These are phyloP conservation scores for Bathynomus jamesi DNA, from an alignment of 1,140 invertebrate genomes.

Conservation along the genomic window DNA sequence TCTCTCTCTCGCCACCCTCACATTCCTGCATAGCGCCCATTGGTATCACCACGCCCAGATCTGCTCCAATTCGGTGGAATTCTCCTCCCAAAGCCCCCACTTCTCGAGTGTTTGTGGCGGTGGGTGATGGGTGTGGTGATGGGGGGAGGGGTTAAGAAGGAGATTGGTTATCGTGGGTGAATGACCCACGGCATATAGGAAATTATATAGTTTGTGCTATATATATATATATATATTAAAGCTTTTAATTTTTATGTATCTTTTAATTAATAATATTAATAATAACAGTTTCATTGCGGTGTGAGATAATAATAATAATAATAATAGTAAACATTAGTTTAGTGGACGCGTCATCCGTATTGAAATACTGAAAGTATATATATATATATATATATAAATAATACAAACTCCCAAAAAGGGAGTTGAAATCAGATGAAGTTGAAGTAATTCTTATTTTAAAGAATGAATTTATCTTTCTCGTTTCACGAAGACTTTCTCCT, in stretches of 20 bases:
- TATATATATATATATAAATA: slow-evolving; percentile 7
- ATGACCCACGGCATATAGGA: slow-evolving; percentile 1
- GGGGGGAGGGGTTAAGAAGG: not conserved
- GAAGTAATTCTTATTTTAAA: too few species aligned
- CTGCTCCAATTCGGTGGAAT: not conserved
- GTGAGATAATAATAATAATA: too few species aligned
- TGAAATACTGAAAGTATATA: too few species aligned
- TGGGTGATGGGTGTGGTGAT: not conserved
- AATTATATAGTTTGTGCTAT: slow-evolving; percentile 5
- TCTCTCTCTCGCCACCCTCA: too few species aligned
- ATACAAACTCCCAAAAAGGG: not conserved
- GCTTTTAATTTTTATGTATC: not conserved
- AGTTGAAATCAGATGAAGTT: not conserved
- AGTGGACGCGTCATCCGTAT: too few species aligned
- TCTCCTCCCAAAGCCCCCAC: not conserved
- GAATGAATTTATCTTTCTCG: too few species aligned
- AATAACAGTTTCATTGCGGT: not conserved
- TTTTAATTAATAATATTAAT: not conserved
- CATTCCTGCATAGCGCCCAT: not conserved
- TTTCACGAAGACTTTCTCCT: too few species aligned
- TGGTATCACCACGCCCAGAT: not conserved
- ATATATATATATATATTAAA: slow-evolving; percentile 1
- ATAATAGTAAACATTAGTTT: too few species aligned
- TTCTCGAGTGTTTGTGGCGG: not conserved
- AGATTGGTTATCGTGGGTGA: not conserved